A percentile compares a stretch with the other conserved stretches of the same genome.
Evolutionary conservation across 2,888 invertebrate genomes (phyloP).

Genomic region (Anodontia alba): DNA sequence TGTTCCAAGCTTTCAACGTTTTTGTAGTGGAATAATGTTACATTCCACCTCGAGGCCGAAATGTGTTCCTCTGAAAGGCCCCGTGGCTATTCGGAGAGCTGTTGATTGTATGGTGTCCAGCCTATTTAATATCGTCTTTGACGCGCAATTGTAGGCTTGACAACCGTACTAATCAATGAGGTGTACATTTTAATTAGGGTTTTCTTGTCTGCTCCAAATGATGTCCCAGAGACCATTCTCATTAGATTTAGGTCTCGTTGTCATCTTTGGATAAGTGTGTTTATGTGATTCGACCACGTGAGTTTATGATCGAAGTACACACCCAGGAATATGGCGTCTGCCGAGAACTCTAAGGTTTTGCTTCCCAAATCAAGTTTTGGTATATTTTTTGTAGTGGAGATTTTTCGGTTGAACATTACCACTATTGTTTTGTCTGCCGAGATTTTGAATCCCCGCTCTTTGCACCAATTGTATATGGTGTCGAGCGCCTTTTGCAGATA

Average conservation of each 20-base stretch:
- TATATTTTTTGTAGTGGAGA: background rate
- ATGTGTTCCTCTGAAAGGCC: background rate
- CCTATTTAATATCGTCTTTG: background rate
- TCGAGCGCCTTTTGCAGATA: background rate
- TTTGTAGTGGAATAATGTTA: background rate
- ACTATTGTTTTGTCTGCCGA: background rate
- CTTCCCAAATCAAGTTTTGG: background rate
- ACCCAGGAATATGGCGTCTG: background rate
- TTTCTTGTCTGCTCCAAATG: background rate
- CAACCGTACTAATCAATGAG: background rate
- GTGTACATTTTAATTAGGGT: background rate
- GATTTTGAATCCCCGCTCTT: background rate
- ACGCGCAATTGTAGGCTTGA: background rate
- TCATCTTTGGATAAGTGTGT: background rate
- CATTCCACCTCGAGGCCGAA: background rate
- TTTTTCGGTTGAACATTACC: background rate
- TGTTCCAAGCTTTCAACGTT: no score
- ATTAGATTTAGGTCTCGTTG: background rate
- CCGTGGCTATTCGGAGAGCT: background rate
- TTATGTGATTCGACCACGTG: background rate
- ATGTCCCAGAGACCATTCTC: background rate
- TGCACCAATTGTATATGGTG: background rate
- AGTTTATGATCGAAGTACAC: background rate
- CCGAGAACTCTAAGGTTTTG: background rate
- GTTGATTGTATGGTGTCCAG: background rate